Evolutionary conservation across 2,113 vertebrate genomes (phyloP), one percentile per base, ranked within the genome.

Genomic region (Platysternon megacephalum): DNA sequence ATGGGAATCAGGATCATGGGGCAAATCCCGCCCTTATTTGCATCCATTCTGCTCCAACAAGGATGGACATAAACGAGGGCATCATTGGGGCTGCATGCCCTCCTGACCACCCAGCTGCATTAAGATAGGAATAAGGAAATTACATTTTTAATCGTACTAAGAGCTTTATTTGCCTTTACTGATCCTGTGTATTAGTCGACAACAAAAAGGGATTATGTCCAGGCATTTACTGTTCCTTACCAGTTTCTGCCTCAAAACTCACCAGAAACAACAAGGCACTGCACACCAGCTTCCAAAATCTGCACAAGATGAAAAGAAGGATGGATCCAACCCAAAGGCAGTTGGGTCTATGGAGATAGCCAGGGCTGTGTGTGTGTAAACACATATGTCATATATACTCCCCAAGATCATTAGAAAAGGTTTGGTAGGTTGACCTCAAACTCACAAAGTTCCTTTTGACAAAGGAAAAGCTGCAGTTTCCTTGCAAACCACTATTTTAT

Each of bases 71-170:
- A 68, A 84, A 91, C n/a, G 53, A 53, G 55, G 39, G 0, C 39
- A 48, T 19, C 79, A 48, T 19, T 87, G 61, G 2, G 88, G 29
- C 82, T 82, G n/a, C 76, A 82, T 91, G 14, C 39, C 14, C 26
- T 85, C 22, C 91, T 78, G 65, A 88, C 74, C 39, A 85, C 29
- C 42, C 19, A 83, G 82, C 68, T n/a, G 82, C 93, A 55, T 82
- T 91, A 82, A 26, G n/a, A 8, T 51, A 84, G 74, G 84, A 96
- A 95, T 11, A 76, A 92, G 84, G 85, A 94, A 88, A 11, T 85
- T 88, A 58, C 90, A 4, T 48, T 95, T 81, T n/a, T 85, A 46
- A 42, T 72, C 5, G 19, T 49, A 91, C 16, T 42, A 76, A 82
- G 42, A 52, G 8, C 76, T 79, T 89, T 55, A 78, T 42, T 90